Evolutionary conservation across 2,113 vertebrate species (phyloP).

Genomic region (Rhynchopsitta pachyrhyncha): DNA sequence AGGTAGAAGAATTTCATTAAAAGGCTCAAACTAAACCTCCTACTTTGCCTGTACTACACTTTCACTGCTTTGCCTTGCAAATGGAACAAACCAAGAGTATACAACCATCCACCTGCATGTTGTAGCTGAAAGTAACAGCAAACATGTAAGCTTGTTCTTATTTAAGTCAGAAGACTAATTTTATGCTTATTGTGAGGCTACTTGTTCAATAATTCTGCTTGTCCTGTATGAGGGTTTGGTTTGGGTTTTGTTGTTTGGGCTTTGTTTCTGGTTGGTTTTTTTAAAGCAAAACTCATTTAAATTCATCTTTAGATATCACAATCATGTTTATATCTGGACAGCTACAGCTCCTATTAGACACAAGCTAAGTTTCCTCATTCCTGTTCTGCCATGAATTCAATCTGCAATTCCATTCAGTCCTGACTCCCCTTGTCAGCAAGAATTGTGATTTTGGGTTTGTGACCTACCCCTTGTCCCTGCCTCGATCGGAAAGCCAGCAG

Average conservation of each 20-base stretch:
- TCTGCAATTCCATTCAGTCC: not conserved
- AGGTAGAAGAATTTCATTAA: not conserved
- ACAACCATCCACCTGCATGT: accelerated
- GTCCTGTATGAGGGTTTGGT: not conserved
- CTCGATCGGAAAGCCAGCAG: not conserved
- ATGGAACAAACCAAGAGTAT: accelerated
- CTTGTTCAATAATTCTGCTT: not conserved
- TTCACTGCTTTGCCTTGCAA: not conserved
- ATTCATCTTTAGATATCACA: not conserved
- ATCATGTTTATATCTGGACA: not conserved
- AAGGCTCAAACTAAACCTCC: not conserved
- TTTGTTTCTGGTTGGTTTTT: not conserved
- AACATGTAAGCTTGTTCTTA: not conserved
- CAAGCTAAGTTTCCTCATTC: not conserved
- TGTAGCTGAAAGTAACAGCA: not conserved
- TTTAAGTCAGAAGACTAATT: not conserved
- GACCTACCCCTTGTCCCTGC: not conserved
- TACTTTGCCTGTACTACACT: not conserved
- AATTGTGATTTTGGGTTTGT: not conserved
- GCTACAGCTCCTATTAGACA: not conserved
- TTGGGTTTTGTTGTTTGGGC: not conserved
- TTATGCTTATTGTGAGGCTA: not conserved
- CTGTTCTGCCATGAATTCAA: not conserved
- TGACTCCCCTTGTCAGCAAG: not conserved
- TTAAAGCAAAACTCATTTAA: not conserved